Conservation (phyloP, 2,888 invertebrate species). For the Cheilosia grossa region DNA sequence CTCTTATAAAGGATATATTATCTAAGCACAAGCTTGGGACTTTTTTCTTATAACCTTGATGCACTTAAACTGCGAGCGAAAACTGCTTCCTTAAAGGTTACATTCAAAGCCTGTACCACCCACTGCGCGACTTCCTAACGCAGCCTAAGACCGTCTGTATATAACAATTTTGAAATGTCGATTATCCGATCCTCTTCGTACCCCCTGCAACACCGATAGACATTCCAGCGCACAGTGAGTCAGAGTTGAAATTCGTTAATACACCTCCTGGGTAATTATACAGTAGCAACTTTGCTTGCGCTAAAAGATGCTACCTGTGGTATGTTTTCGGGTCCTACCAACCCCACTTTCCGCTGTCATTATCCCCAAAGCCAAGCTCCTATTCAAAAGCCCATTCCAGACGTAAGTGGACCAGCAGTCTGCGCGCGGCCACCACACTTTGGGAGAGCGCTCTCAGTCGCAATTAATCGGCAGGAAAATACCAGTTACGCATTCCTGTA, state of each 20-base stretch:
- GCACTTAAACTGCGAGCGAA: no score
- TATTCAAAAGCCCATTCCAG: not conserved
- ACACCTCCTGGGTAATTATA: constrained; percentile 63
- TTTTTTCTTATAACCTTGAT: no score
- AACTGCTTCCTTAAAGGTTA: no score
- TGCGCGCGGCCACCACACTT: constrained; percentile 60
- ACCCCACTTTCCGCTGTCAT: constrained; percentile 22
- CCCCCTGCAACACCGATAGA: no score
- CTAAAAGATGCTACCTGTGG: constrained; percentile 62
- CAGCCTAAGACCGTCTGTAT: no score
- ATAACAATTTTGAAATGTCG: not conserved
- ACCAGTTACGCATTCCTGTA: constrained; percentile 73
- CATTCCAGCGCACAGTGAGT: constrained; percentile 26
- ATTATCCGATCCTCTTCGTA: not conserved
- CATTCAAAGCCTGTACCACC: no score
- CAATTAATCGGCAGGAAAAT: constrained; percentile 72
- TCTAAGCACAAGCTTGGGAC: no score
- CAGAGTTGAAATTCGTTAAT: constrained; percentile 37
- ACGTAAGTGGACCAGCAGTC: constrained; percentile 29
- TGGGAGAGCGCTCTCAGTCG: constrained; percentile 56
- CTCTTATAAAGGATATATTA: no score
- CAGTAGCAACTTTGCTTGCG: constrained; percentile 58
- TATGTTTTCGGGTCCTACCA: constrained; percentile 39
- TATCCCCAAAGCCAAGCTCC: constrained; percentile 24
- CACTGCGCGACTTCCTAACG: no score